These are phyloP conservation scores for Brachionus asplanchnoidis DNA, from an alignment of 1,140 invertebrate species.

Conservation along the genomic window DNA sequence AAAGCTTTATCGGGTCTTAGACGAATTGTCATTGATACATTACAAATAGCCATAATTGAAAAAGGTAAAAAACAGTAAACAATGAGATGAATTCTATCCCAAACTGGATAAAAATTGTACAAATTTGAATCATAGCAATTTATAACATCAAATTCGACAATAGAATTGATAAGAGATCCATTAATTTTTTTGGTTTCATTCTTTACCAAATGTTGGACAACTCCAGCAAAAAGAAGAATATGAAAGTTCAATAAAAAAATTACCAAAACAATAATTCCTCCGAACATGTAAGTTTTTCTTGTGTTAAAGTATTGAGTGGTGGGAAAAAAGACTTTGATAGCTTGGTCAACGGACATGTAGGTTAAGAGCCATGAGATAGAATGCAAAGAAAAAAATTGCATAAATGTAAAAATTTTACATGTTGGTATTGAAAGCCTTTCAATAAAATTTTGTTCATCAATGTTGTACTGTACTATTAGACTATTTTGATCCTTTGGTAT, in stretches of 20 bases:
- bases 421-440: background rate
- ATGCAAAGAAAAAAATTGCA: conserved; percentile 1
- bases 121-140: conserved; percentile 4
- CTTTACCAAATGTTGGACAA: background rate
- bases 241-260: background rate
- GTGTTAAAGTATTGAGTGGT: background rate
- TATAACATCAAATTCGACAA: background rate
- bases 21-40: background rate
- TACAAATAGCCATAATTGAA: background rate
- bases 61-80: background rate
- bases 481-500: background rate
- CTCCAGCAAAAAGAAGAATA: background rate
- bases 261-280: background rate
- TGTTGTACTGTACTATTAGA: background rate
- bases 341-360: background rate
- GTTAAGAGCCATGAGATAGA: conserved; percentile 5
- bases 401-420: conserved; percentile 24
- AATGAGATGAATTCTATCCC: conserved; percentile 3
- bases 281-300: background rate
- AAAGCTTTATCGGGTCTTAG: background rate
- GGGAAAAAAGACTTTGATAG: background rate
- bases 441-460: conserved; percentile 11
- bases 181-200: background rate
- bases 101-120: conserved; percentile 5
- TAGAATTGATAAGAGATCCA: background rate